phyloP scores from a whole-genome alignment of 2,797 vertebrate species.

The Cichlasoma orientale region DNA sequence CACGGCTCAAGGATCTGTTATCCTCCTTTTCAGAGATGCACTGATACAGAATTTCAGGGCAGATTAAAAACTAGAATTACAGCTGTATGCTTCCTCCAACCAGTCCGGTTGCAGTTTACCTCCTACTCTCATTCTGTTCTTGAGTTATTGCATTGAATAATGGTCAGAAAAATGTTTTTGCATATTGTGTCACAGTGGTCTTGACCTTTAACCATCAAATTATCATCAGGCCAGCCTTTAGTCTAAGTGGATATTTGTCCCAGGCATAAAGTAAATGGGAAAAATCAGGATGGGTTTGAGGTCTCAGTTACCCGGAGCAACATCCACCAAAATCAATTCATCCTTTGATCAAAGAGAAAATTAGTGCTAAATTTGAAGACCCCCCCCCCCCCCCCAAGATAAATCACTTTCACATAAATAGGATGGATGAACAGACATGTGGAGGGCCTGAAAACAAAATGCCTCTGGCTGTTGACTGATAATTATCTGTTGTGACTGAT shows the following conservation, averaged over 20 bases:
- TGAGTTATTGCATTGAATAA: not conserved
- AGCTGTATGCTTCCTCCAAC: not conserved
- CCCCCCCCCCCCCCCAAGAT: not conserved
- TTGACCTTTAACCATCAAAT: not conserved
- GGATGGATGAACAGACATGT: not conserved
- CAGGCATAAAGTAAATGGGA: not conserved
- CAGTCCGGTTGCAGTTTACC: too few relatives aligned
- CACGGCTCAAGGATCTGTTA: constrained; percentile 8
- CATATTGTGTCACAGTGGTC: not conserved
- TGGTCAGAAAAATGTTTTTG: not conserved
- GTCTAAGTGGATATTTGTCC: not conserved
- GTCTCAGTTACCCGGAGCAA: not conserved
- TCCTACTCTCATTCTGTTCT: not conserved
- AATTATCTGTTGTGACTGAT: too few relatives aligned
- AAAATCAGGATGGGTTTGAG: not conserved
- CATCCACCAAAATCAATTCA: not conserved
- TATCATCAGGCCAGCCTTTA: not conserved
- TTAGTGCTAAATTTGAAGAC: not conserved
- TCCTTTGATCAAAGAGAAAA: too few relatives aligned
- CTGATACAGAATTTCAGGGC: not conserved
- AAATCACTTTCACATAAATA: not conserved
- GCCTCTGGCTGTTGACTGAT: not conserved
- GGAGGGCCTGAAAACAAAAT: not conserved
- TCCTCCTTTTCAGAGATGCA: not conserved
- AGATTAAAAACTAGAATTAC: not conserved